phyloP scores from a whole-genome alignment of 2,797 vertebrate genomes.

The Varecia variegata region DNA sequence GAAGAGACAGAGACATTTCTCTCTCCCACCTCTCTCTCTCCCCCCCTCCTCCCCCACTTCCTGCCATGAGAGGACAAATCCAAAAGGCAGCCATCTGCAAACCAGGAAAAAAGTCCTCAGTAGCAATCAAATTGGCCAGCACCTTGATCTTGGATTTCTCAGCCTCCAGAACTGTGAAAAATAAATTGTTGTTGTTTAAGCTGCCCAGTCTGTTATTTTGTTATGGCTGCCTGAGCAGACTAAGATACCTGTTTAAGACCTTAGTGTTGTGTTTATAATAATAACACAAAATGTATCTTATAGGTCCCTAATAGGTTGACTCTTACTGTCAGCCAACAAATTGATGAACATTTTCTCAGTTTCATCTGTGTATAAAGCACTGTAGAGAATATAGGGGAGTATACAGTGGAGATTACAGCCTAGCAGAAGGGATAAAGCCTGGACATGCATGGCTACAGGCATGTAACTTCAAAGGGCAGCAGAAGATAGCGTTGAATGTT shows the following conservation, averaged over 20 bases:
- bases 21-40: background rate
- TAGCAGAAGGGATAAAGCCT: background rate
- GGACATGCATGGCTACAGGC: accelerated
- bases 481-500: background rate
- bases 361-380: background rate
- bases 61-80: background rate
- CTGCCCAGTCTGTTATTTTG: background rate
- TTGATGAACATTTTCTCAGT: background rate
- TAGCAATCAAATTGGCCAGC: background rate
- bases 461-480: background rate
- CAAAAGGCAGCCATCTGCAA: background rate
- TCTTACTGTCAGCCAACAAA: background rate
- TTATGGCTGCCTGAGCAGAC: background rate
- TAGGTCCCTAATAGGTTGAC: no score
- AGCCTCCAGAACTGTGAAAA: background rate
- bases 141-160: background rate
- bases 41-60: background rate
- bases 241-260: background rate
- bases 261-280: background rate
- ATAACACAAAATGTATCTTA: background rate
- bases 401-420: background rate
- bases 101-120: background rate
- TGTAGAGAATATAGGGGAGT: background rate
- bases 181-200: background rate
- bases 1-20: background rate